Conservation (phyloP, 2,888 invertebrate species). For the Scotopteryx bipunctaria region DNA sequence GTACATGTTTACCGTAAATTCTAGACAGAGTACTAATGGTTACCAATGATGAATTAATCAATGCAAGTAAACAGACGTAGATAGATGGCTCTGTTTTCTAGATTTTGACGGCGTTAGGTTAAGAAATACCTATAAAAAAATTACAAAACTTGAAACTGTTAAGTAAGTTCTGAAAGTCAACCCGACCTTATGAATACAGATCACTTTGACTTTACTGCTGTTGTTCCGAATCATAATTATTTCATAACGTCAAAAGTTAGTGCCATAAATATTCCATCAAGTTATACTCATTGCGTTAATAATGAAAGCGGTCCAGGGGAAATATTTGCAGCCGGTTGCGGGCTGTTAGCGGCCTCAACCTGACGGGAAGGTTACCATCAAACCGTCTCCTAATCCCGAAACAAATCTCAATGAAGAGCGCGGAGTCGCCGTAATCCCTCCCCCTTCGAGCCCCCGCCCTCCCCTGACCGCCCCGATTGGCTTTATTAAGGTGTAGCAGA, state of each 20-base stretch:
- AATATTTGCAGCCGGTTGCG: constrained; percentile 56
- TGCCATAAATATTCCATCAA: constrained; percentile 65
- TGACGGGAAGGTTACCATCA: constrained; percentile 70
- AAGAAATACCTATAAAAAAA: background rate
- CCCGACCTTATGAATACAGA: constrained; percentile 29
- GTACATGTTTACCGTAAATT: background rate
- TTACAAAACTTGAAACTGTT: background rate
- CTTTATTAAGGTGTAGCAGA: constrained; percentile 83
- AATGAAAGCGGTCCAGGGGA: constrained; percentile 53
- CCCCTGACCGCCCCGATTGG: constrained; percentile 70
- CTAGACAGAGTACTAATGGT: constrained; percentile 1
- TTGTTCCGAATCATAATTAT: constrained; percentile 57
- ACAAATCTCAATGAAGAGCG: constrained; percentile 83
- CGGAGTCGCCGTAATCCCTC: constrained; percentile 72
- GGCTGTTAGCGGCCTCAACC: constrained; percentile 58
- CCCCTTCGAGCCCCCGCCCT: constrained; percentile 46
- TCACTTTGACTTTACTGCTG: constrained; percentile 36
- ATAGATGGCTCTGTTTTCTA: background rate
- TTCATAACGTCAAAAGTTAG: constrained; percentile 60
- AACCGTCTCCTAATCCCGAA: constrained; percentile 79
- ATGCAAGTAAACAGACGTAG: background rate
- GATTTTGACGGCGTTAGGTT: background rate
- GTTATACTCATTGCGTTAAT: constrained; percentile 62
- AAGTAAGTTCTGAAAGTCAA: constrained; percentile 9
- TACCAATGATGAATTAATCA: constrained; percentile 9